These are phyloP conservation scores for Molorchus minor DNA, from an alignment of 2,888 invertebrate species.

Conservation along the genomic window DNA sequence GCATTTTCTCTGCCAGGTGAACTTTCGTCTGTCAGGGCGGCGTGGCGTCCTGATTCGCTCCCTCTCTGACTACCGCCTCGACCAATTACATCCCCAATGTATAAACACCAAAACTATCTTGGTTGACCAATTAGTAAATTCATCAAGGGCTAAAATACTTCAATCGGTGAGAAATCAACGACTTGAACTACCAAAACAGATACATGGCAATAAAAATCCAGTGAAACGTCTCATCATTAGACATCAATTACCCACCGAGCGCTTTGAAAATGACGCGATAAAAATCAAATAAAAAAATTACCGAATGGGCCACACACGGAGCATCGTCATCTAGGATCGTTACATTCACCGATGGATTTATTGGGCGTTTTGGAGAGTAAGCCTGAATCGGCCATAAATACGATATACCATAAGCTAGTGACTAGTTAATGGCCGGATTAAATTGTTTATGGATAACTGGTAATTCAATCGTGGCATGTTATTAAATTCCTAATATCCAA, in stretches of 20 bases:
- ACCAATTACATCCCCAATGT: too few species aligned
- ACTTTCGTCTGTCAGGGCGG: too few species aligned
- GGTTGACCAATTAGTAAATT: too few species aligned
- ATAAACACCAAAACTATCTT: too few species aligned
- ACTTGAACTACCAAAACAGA: not conserved
- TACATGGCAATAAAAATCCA: not conserved
- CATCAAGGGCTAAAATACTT: too few species aligned
- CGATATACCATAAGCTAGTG: slow-evolving; percentile 7
- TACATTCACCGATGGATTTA: slow-evolving; percentile 11
- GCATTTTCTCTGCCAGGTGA: too few species aligned
- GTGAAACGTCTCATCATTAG: slow-evolving; percentile 7
- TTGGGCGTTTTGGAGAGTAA: slow-evolving; percentile 5
- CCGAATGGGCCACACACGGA: slow-evolving; percentile 8
- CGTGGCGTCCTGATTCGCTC: too few species aligned
- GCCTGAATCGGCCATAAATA: not conserved
- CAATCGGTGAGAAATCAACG: too few species aligned
- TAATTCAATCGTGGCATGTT: slow-evolving; percentile 11
- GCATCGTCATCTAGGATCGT: slow-evolving; percentile 7
- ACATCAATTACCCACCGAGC: slow-evolving; percentile 6
- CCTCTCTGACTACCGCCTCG: too few species aligned
- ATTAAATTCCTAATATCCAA: slow-evolving; percentile 9
- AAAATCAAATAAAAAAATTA: slow-evolving; percentile 6
- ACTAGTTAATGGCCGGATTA: slow-evolving; percentile 14
- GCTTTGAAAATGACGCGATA: slow-evolving; percentile 8
- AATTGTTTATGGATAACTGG: slow-evolving; percentile 15